phyloP scores from a whole-genome alignment of 1,140 invertebrate genomes.

The Stenopsyche tienmushanensis region DNA sequence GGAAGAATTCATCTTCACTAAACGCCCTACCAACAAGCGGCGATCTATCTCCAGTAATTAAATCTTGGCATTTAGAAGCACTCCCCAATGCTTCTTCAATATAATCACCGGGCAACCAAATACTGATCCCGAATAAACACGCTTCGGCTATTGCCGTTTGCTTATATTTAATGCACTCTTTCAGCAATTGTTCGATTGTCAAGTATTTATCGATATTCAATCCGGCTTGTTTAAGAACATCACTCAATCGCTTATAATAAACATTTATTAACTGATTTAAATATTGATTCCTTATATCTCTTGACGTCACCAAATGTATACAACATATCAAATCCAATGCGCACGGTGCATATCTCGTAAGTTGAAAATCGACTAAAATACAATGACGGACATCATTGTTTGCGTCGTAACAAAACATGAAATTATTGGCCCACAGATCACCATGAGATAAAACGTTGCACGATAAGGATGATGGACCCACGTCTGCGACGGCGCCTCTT shows the following conservation, averaged over 20 bases:
- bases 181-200: slow-evolving; percentile 46
- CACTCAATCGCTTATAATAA: slow-evolving; percentile 53
- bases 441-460: slow-evolving; percentile 57
- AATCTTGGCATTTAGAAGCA: slow-evolving; percentile 45
- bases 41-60: slow-evolving; percentile 44
- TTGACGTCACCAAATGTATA: slow-evolving; percentile 47
- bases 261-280: slow-evolving; percentile 49
- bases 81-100: slow-evolving; percentile 42
- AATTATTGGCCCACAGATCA: slow-evolving; percentile 60
- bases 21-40: slow-evolving; percentile 47
- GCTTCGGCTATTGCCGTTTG: slow-evolving; percentile 47
- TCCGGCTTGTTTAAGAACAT: slow-evolving; percentile 46
- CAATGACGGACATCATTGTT: slow-evolving; percentile 43
- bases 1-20: slow-evolving; percentile 45
- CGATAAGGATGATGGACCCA: slow-evolving; percentile 47
- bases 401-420: slow-evolving; percentile 58
- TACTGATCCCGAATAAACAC: slow-evolving; percentile 47
- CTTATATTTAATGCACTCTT: slow-evolving; percentile 43
- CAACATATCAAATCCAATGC: slow-evolving; percentile 50
- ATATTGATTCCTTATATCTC: slow-evolving; percentile 48
- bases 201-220: slow-evolving; percentile 49
- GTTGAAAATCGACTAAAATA: slow-evolving; percentile 60
- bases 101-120: slow-evolving; percentile 43
- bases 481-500: slow-evolving; percentile 46
- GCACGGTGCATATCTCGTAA: slow-evolving; percentile 54